Evolutionary conservation across 1,140 invertebrate genomes (phyloP).

Genomic region (Subanguina moxae): DNA sequence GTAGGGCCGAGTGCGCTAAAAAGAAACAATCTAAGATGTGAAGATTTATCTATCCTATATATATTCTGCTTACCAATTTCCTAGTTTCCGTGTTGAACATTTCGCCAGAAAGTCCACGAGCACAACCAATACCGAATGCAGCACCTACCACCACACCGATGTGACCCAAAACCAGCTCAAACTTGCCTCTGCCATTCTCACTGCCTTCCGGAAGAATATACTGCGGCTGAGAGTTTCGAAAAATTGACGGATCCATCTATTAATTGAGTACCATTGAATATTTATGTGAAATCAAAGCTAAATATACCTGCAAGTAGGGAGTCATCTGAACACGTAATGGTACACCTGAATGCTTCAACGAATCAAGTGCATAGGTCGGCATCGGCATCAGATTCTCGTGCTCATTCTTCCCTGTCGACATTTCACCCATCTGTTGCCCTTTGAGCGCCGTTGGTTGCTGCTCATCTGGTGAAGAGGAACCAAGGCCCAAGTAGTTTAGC

Average conservation of each 20-base stretch:
- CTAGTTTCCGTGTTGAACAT: slow-evolving; percentile 39
- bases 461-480: not conserved
- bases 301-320: slow-evolving; percentile 49
- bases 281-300: slow-evolving; percentile 8
- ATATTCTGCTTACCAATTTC: slow-evolving; percentile 17
- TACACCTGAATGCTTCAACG: slow-evolving; percentile 41
- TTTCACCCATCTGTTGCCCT: not conserved
- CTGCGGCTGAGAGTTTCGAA: slow-evolving; percentile 36
- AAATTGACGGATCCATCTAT: slow-evolving; percentile 49
- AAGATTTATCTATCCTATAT: not conserved
- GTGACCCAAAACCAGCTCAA: slow-evolving; percentile 46
- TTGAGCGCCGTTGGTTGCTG: not conserved
- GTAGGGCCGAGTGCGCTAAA: slow-evolving; percentile 25
- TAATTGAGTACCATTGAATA: not conserved
- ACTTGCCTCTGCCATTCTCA: slow-evolving; percentile 44
- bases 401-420: not conserved
- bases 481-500: not conserved
- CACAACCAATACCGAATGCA: slow-evolving; percentile 38
- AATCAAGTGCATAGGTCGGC: slow-evolving; percentile 30
- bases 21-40: not conserved
- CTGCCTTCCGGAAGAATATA: slow-evolving; percentile 51
- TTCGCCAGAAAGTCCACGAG: slow-evolving; percentile 37
- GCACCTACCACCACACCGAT: slow-evolving; percentile 45
- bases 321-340: slow-evolving; percentile 43
- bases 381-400: slow-evolving; percentile 4